A percentile compares a stretch with the other conserved stretches of the same genome.
Evolutionary conservation across 2,888 invertebrate species (phyloP).

Genomic region (Stratiomys singularior): DNA sequence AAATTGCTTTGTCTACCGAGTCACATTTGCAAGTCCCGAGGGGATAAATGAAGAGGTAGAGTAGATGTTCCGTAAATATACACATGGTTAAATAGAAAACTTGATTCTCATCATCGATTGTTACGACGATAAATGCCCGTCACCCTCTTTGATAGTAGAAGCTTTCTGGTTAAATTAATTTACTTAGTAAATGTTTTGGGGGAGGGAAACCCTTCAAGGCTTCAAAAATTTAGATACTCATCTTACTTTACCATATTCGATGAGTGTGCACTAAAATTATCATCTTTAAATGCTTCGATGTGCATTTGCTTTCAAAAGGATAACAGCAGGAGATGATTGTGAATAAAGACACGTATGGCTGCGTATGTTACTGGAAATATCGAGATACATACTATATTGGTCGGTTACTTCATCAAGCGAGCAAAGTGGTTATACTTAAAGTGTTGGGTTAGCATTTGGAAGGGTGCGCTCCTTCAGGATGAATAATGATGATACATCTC

Average conservation of each 20-base stretch:
- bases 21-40: neutral
- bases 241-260: neutral
- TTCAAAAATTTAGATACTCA: neutral
- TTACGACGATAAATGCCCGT: slow-evolving; percentile 27
- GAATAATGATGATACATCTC: too few relatives aligned
- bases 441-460: neutral
- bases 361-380: neutral
- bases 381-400: too few relatives aligned
- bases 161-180: slow-evolving; percentile 51
- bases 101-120: slow-evolving; percentile 29
- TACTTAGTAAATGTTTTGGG: slow-evolving; percentile 48
- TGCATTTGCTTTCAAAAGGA: neutral
- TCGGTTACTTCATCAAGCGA: slow-evolving; percentile 16
- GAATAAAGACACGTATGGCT: neutral
- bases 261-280: neutral
- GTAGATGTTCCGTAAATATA: neutral
- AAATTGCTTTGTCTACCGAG: neutral
- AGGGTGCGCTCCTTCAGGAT: too few relatives aligned
- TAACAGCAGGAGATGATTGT: neutral
- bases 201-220: neutral
- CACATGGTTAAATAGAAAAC: slow-evolving; percentile 26
- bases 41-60: neutral
- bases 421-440: slow-evolving; percentile 12
- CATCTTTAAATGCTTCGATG: neutral
- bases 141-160: neutral